Base-by-base conservation (phyloP, 2,888 invertebrate species). In the Chalcis sispes region DNA sequence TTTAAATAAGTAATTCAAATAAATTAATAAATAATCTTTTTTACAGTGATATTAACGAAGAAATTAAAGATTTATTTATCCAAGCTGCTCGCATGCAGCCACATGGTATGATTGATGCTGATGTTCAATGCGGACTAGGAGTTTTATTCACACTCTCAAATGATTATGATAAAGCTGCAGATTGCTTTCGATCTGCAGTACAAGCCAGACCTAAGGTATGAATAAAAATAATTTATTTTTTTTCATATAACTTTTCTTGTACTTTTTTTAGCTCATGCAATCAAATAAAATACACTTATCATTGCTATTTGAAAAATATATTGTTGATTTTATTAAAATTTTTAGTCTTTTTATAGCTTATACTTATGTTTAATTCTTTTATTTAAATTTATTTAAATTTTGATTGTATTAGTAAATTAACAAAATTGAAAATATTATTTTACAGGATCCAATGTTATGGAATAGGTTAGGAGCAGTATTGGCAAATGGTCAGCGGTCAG, bases 401-500 rank as follows among this genome's bases (percentile, higher is more conserved):
- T 54, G 40, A 36, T 72, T 64, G 32, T 50, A 50, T 76, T 62
- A 62, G 10, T 46, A 8, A 50, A 3, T 50, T 50, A 5, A 50
- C 59, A 69, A 46, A 48, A 36, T 66, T 54, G 23, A 15, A 61
- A 5, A 42, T 56, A 5, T 50, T 61, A 8, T 77, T 77, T 52
- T 64, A 56, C 81, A 94, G 93, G 97, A 98, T 91, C 95, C 98
- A 5, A 93, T 96, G 85, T 89, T 98, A 66, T 99, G 99, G 99
- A 99, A 99, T 89, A 94, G 98, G 82, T 91, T 99, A 36, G 99
- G 99, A 67, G 99, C 99, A 40, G 98, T 98, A 58, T 90, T 98
- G 83, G 99, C 99, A 15, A 99, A 99, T 89, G 97, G 98, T 80
- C 95, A 95, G 67, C 93, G 94, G 80, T 96, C 98, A 42, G 98